Evolutionary conservation across 2,888 invertebrate species (phyloP), one percentile per base, ranked within the genome.

Genomic region (Ganaspis brasiliensis): DNA sequence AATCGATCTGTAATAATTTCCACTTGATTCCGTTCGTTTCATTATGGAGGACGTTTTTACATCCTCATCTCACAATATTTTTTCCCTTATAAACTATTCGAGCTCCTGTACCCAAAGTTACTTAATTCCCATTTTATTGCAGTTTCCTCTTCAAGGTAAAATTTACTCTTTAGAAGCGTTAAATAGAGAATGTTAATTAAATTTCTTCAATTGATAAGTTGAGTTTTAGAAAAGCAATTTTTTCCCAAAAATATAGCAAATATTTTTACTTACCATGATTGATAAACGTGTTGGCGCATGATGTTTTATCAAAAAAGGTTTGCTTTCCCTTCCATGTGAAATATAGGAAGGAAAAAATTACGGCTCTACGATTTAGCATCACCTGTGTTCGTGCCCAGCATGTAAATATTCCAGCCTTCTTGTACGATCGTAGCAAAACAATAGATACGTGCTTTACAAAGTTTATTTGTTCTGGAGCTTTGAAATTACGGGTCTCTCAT

Each of bases 1-100:
- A 77, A 76, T 76, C 77, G 67, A 59, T 59, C 26, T 31, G 14
- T 12, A 59, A 16, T 59, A 31, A 59, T 59, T 59, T 59, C 57
- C 57, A 59, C 31, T 59, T 26, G 57, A 59, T 59, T 59, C 26
- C 55, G 55, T 21, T 57, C 26, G 26, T 59, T 14, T 31, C 31
- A 59, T 59, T 59, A n/a, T 59, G 14, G 8, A n/a, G n/a, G 5
- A 57, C 3, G 4, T 26, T 26, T 57, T 57, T 19, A 49, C 6
- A 45, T 45, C 45, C n/a, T 45, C 16, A 16, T 16, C 2, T 8
- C 3, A 16, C 0, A 40, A 40, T 9, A 40, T 12, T 40, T 10
- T 10, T 40, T 40, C 4, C 8, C 4, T 35, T 35, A 8, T 35
- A 35, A 8, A 6, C 8, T 4, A 4, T 4, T 35, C 35, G 35